These are phyloP conservation scores for Odontomyia ornata DNA, from an alignment of 2,888 invertebrate genomes.

Conservation along the genomic window DNA sequence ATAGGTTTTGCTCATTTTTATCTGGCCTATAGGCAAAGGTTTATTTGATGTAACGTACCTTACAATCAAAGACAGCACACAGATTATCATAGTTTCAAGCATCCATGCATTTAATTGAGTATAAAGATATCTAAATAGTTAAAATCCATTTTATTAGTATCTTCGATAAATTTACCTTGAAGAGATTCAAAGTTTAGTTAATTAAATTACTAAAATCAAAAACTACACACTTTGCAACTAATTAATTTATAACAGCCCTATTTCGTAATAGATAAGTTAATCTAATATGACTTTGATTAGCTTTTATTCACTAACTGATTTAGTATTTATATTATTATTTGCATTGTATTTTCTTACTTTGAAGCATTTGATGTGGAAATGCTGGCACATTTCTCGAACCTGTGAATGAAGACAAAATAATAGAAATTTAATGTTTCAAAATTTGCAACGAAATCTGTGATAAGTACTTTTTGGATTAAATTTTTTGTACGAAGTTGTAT, in stretches of 20 bases:
- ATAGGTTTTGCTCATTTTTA: too few relatives aligned
- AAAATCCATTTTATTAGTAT: background rate
- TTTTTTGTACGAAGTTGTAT: too few relatives aligned
- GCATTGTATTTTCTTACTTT: constrained; percentile 61
- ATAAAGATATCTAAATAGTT: background rate
- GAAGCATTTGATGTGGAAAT: constrained; percentile 92
- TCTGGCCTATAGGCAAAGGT: too few relatives aligned
- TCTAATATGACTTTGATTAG: background rate
- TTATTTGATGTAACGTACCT: too few relatives aligned
- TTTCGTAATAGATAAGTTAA: background rate
- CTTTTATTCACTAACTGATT: constrained; percentile 31
- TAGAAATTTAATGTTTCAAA: background rate
- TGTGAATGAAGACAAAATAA: constrained; percentile 64
- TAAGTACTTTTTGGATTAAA: background rate
- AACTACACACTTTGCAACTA: background rate
- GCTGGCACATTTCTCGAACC: constrained; percentile 94
- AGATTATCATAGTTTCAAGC: background rate
- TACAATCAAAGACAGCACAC: too few relatives aligned
- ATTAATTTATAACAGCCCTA: background rate
- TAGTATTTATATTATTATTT: constrained; percentile 42
- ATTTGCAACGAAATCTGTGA: background rate
- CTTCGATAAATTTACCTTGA: background rate
- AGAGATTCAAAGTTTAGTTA: background rate
- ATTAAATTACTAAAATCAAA: background rate
- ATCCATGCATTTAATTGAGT: background rate